Base-by-base conservation (phyloP, 1,140 invertebrate genomes). In the Caenorhabditis latens region DNA sequence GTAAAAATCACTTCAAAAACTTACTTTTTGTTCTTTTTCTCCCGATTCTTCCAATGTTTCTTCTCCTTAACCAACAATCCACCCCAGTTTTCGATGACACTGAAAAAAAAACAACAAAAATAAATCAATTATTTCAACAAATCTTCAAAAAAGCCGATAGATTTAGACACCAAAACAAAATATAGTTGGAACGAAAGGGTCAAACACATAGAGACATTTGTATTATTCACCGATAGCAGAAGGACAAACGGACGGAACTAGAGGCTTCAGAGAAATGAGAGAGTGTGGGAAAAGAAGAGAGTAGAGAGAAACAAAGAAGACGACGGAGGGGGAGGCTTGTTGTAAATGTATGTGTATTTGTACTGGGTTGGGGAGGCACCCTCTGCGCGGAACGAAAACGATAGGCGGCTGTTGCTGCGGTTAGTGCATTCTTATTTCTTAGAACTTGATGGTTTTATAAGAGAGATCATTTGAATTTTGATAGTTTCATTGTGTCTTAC, bases 311-410 rank as follows among this genome's bases (percentile, higher is more conserved):
- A 58, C 14, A 19, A 4, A n/a, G 55, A n/a, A n/a, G n/a, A n/a
- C n/a, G n/a, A n/a, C n/a, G n/a, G n/a, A n/a, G n/a, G n/a, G n/a
- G 19, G 61, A 0, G 8, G 32, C 42, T 71, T 19, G 65, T 71
- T 71, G 65, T 71, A 71, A 71, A 71, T 71, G 65, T 71, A 71
- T 71, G 65, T 71, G 42, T 71, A n/a, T 24, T 5, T 71, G 42
- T 71, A 40, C 8, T 24, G 61, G 32, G 61, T 32, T 13, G 13
- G n/a, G n/a, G 57, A 8, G 7, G 13, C 1, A 16, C n/a, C n/a
- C n/a, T 19, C 4, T 40, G 61, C 61, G 32, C 21, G 32, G 21
- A 63, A 24, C 32, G 16, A 58, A n/a, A 14, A 4, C 57, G 13
- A 21, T 0, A 58, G n/a, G 4, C 50, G 50, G n/a, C 7, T 16